These are phyloP conservation scores for Betta splendens DNA, from an alignment of 2,797 vertebrate species.

Conservation along the genomic window DNA sequence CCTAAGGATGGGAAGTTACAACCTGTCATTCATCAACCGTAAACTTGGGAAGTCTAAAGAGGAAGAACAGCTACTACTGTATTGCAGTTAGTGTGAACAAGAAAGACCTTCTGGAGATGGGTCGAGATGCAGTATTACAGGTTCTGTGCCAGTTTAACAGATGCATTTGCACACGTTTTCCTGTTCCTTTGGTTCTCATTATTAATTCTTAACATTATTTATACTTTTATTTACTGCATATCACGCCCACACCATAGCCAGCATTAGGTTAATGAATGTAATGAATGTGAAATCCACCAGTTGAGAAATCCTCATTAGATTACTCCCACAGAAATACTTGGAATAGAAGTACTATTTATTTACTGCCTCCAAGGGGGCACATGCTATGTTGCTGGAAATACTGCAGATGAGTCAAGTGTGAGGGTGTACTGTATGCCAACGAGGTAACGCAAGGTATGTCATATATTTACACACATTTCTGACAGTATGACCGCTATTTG, in stretches of 20 bases:
- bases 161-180: constrained; percentile 34
- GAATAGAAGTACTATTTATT: constrained; percentile 69
- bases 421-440: constrained; percentile 56
- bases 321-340: constrained; percentile 71
- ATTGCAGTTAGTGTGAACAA: constrained; percentile 21
- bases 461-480: constrained; percentile 42
- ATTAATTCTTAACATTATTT: constrained; percentile 10
- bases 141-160: constrained; percentile 22
- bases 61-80: too few relatives aligned
- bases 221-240: constrained; percentile 23
- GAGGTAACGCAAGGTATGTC: constrained; percentile 43
- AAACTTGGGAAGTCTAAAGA: not conserved
- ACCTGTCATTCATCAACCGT: constrained; percentile 20
- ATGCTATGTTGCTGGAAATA: constrained; percentile 55
- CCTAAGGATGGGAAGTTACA: not conserved
- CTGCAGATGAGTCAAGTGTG: constrained; percentile 63
- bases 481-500: constrained; percentile 48
- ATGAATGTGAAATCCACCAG: constrained; percentile 56
- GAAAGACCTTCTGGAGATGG: not conserved
- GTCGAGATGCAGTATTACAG: not conserved
- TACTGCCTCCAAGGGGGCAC: constrained; percentile 61
- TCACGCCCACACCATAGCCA: constrained; percentile 32
- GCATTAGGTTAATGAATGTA: constrained; percentile 62
- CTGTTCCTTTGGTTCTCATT: constrained; percentile 17
- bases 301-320: constrained; percentile 68